Base-by-base conservation (phyloP, 2,888 invertebrate genomes). In the Tillus elongatus region DNA sequence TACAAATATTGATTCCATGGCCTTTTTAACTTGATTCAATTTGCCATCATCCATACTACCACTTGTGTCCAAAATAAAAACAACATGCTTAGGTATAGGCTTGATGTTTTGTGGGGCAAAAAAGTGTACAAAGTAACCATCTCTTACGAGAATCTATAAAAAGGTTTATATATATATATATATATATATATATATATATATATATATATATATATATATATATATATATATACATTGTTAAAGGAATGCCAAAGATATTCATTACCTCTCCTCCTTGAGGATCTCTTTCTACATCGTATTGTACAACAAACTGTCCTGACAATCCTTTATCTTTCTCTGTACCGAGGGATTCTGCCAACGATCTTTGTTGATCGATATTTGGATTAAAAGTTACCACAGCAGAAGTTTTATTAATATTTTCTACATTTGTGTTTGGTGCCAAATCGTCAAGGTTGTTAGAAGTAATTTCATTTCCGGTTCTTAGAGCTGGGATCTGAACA, bases 51-150 rank as follows among this genome's bases (percentile, higher is more conserved):
- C 66, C 84, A 84, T 85, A 33, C 82, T 82, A 4, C 82, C 82
- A 16, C 82, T 82, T 0, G 79, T 75, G 57, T 85, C 84, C 52
- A 85, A 64, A 10, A 84, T 77, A 57, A 85, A 85, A 6, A 83
- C 70, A 3, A 79, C 76, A 51, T 79, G 74, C 57, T 83, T 82
- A 39, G 67, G 69, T 30, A 81, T 62, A 2, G 77, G 70, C 12
- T 68, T 64, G 40, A 79, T 57, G 13, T 73, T 69, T 2, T 64
- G 58, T 1, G 83, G 83, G 4, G 82, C 75, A 58, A 81, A 80
- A 65, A 81, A 82, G 53, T 84, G 83, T 1, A 82, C 79, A 61
- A 84, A 84, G 60, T 82, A 81, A 1, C 82, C 82, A 46, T 77
- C 76, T 52, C 75, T 74, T 1, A 79, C 68, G 70, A 77, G 54